Percentiles rank a stretch among this genome's conserved stretches.
These are phyloP conservation scores for Crocallis elinguaria DNA, from an alignment of 2,888 invertebrate genomes.

Conservation along the genomic window DNA sequence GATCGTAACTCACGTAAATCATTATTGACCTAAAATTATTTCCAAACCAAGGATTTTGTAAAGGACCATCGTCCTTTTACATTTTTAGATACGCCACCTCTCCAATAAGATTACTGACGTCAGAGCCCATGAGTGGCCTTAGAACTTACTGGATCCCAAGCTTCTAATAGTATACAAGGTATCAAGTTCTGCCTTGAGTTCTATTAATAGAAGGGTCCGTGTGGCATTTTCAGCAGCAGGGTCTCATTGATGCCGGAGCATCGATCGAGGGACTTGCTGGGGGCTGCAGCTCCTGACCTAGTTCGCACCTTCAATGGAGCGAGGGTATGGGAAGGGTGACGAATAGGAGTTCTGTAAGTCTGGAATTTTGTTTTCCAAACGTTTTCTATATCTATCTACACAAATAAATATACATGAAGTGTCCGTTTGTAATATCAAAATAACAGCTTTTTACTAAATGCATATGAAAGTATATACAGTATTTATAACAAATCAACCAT, in stretches of 20 bases:
- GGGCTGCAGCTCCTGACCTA: conserved; percentile 72
- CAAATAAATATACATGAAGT: too few relatives aligned
- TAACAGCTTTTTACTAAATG: too few relatives aligned
- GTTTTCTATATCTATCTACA: not conserved
- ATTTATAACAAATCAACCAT: too few relatives aligned
- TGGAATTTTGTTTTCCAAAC: not conserved
- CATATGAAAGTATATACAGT: too few relatives aligned
- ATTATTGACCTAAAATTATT: conserved; percentile 1
- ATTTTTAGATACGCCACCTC: not conserved
- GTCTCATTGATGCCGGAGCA: conserved; percentile 71
- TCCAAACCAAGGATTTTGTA: not conserved
- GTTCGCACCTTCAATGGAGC: conserved; percentile 75
- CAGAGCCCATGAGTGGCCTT: conserved; percentile 11
- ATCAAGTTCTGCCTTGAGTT: conserved; percentile 49
- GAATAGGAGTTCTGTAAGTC: not conserved
- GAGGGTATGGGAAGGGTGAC: conserved; percentile 43
- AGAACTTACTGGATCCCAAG: conserved; percentile 20
- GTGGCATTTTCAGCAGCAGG: conserved; percentile 49
- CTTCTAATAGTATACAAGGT: conserved; percentile 26
- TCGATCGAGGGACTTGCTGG: conserved; percentile 67
- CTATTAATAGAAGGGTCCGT: conserved; percentile 61
- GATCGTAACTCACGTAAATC: not conserved
- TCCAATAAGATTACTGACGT: conserved; percentile 13
- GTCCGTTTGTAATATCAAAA: too few relatives aligned
- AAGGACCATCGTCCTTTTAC: conserved; percentile 5